Evolutionary conservation across 1,140 invertebrate species (phyloP).

Genomic region (Halesus radiatus): DNA sequence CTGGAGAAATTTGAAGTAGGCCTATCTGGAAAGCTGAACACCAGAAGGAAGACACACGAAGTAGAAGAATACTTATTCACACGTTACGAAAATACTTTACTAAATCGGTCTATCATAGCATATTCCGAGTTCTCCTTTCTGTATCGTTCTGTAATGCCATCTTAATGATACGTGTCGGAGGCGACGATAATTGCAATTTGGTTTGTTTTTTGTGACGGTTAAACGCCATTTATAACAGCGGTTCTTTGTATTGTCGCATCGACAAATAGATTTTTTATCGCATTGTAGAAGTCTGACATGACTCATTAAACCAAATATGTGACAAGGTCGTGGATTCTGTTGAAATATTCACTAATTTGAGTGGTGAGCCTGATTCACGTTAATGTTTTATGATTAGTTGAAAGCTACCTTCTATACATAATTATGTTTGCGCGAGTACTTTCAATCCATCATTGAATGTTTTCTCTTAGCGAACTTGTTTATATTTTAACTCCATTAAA

Average conservation of each 20-base stretch:
- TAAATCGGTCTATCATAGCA: too few relatives aligned
- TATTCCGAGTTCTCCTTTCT: too few relatives aligned
- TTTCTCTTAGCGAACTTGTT: too few relatives aligned
- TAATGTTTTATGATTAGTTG: not conserved
- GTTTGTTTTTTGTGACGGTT: constrained; percentile 2
- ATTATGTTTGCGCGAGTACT: too few relatives aligned
- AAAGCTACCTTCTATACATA: not conserved
- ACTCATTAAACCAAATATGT: constrained; percentile 1
- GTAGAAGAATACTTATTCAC: too few relatives aligned
- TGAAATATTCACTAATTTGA: constrained; percentile 6
- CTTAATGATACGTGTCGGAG: not conserved
- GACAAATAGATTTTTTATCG: constrained; percentile 17
- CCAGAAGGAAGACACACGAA: too few relatives aligned
- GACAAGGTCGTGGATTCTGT: constrained; percentile 16
- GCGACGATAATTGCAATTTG: constrained; percentile 11
- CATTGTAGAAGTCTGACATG: not conserved
- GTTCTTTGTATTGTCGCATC: not conserved
- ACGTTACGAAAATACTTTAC: too few relatives aligned
- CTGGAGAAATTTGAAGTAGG: too few relatives aligned
- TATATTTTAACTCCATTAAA: too few relatives aligned
- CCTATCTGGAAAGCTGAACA: too few relatives aligned
- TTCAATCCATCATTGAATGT: too few relatives aligned
- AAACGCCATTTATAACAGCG: constrained; percentile 14
- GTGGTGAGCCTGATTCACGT: constrained; percentile 6
- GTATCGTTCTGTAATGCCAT: not conserved